Conservation (phyloP, 1,140 invertebrate genomes). For the Steinernema feltiae region DNA sequence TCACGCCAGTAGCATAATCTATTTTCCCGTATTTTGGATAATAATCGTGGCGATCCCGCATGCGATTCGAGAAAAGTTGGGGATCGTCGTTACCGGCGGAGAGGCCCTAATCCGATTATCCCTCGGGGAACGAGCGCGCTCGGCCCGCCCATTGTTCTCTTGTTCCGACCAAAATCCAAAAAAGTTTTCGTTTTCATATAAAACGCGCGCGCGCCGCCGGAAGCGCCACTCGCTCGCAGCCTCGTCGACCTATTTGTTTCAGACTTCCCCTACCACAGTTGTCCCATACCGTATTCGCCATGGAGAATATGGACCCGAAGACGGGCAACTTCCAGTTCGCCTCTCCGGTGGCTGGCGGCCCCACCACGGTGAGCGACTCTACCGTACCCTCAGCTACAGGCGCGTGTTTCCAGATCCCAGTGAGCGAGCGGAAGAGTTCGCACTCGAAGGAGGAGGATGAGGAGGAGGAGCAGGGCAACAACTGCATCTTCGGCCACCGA, state of each 20-base stretch:
- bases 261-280: background rate
- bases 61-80: background rate
- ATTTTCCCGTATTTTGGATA: too few species aligned
- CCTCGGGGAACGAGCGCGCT: background rate
- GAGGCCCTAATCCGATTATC: background rate
- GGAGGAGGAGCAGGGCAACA: background rate
- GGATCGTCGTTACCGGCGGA: background rate
- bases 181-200: constrained; percentile 1
- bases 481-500: background rate
- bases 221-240: background rate
- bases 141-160: constrained; percentile 10
- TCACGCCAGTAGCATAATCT: too few species aligned
- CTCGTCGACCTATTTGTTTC: background rate
- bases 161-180: constrained; percentile 10
- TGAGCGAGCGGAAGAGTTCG: background rate
- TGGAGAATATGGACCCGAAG: constrained; percentile 13
- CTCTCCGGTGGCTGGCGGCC: background rate
- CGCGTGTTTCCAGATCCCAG: background rate
- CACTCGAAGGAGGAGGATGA: background rate
- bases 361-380: background rate
- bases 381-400: background rate
- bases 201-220: background rate
- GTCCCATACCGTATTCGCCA: background rate
- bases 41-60: too few species aligned
- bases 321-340: constrained; percentile 13